These are phyloP conservation scores for Nothoprocta pentlandii DNA, from an alignment of 2,113 vertebrate genomes.

Conservation along the genomic window DNA sequence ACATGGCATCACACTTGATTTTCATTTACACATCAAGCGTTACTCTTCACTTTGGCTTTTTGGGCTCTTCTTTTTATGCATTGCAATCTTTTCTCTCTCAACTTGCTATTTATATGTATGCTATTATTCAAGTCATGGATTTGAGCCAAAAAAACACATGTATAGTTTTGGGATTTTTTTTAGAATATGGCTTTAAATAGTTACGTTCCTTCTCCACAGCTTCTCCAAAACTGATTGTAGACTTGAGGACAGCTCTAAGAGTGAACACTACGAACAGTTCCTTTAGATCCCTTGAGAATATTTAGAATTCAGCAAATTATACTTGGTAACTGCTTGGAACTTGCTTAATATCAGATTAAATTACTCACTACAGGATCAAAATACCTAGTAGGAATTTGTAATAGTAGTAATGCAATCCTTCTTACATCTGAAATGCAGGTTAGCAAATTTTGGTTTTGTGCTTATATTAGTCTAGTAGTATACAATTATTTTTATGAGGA, in stretches of 20 bases:
- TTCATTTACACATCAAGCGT: neutral
- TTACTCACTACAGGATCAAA: neutral
- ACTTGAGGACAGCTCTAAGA: neutral
- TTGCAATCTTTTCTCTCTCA: neutral
- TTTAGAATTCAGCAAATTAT: constrained; percentile 13
- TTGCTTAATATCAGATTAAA: constrained; percentile 17
- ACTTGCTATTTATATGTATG: neutral
- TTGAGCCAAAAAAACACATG: neutral
- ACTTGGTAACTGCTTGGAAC: neutral
- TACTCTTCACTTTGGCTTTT: neutral
- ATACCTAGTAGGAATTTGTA: neutral
- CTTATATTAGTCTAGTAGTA: neutral
- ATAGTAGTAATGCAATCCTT: neutral
- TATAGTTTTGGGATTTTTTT: neutral
- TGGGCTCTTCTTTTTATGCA: neutral
- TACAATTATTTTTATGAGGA: neutral
- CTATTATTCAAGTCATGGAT: neutral
- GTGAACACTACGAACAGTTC: constrained; percentile 20
- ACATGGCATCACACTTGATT: neutral
- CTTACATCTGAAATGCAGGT: neutral
- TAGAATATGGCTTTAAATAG: constrained; percentile 38
- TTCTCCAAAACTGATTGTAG: constrained; percentile 3
- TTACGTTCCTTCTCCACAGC: neutral
- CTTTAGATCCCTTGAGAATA: constrained; percentile 39
- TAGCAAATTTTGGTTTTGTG: neutral